A percentile compares a stretch with the other conserved stretches of the same genome.
Evolutionary conservation across 2,797 vertebrate species (phyloP).

Genomic region (Gallinago stenura): DNA sequence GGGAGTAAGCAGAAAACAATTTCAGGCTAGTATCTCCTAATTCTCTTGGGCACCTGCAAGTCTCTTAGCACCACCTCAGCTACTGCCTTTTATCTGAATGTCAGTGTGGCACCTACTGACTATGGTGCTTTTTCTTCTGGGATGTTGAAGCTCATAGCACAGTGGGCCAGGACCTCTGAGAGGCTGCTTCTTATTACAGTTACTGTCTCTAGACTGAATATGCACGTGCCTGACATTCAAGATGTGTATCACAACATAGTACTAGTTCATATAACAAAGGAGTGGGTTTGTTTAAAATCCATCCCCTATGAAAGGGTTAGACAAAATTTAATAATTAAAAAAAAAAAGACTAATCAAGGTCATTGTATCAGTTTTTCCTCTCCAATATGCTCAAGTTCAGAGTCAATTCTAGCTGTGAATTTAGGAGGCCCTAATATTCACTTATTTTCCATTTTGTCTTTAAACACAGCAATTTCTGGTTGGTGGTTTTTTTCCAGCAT

Average conservation of each 20-base stretch:
- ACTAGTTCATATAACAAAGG: background rate
- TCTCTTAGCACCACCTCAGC: background rate
- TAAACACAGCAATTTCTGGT: background rate
- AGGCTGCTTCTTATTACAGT: background rate
- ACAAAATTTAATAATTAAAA: background rate
- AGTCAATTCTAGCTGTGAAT: background rate
- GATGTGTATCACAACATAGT: background rate
- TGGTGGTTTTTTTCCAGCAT: background rate
- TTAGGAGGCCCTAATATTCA: background rate
- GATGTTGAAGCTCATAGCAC: background rate
- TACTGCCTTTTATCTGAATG: background rate
- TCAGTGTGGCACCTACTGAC: background rate
- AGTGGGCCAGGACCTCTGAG: background rate
- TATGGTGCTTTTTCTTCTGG: background rate
- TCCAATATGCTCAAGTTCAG: background rate
- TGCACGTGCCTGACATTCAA: background rate
- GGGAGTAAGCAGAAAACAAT: background rate
- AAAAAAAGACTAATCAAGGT: background rate
- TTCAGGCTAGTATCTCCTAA: background rate
- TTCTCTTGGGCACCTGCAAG: background rate
- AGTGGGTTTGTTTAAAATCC: accelerated
- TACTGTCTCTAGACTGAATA: background rate
- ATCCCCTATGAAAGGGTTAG: background rate
- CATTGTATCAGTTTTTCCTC: background rate
- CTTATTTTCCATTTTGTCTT: background rate